A percentile compares a stretch with the other conserved stretches of the same genome.
phyloP scores from a whole-genome alignment of 1,140 invertebrate genomes.

The Drosophila ficusphila region DNA sequence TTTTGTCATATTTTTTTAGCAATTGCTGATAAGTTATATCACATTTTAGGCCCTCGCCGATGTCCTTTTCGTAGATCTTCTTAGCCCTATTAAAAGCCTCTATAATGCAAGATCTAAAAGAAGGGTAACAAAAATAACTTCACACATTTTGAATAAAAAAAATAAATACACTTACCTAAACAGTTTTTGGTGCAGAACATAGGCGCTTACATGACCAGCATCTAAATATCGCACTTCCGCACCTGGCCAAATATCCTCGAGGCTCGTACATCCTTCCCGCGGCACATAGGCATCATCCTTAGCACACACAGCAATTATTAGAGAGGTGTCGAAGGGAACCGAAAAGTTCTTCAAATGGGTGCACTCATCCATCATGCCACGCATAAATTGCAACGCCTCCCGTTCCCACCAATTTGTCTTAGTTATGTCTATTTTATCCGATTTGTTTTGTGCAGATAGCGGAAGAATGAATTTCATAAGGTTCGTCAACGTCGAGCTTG shows the following conservation, averaged over 20 bases:
- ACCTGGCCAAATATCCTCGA: slow-evolving; percentile 96
- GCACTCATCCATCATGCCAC: slow-evolving; percentile 99
- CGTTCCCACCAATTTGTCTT: slow-evolving; percentile 88
- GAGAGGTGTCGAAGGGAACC: slow-evolving; percentile 91
- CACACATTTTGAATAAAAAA: neutral
- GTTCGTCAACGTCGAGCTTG: slow-evolving; percentile 66
- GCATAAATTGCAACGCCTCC: slow-evolving; percentile 96
- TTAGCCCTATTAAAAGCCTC: slow-evolving; percentile 88
- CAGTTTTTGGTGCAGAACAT: slow-evolving; percentile 92
- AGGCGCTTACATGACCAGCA: slow-evolving; percentile 95
- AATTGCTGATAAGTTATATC: slow-evolving; percentile 54
- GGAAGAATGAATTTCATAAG: slow-evolving; percentile 79
- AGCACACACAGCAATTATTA: slow-evolving; percentile 94
- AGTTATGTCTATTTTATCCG: slow-evolving; percentile 84
- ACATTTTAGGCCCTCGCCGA: slow-evolving; percentile 47
- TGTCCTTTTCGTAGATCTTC: slow-evolving; percentile 74
- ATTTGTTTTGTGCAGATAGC: slow-evolving; percentile 30
- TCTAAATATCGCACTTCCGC: slow-evolving; percentile 94
- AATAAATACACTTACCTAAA: slow-evolving; percentile 89
- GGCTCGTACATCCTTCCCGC: slow-evolving; percentile 90
- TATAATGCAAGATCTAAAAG: slow-evolving; percentile 87
- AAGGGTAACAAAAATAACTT: slow-evolving; percentile 2
- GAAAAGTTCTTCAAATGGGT: slow-evolving; percentile 98
- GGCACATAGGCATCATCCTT: slow-evolving; percentile 97
- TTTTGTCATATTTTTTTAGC: slow-evolving; percentile 61